Evolutionary conservation across 2,888 invertebrate species (phyloP).

Genomic region (Orchestes rusci): DNA sequence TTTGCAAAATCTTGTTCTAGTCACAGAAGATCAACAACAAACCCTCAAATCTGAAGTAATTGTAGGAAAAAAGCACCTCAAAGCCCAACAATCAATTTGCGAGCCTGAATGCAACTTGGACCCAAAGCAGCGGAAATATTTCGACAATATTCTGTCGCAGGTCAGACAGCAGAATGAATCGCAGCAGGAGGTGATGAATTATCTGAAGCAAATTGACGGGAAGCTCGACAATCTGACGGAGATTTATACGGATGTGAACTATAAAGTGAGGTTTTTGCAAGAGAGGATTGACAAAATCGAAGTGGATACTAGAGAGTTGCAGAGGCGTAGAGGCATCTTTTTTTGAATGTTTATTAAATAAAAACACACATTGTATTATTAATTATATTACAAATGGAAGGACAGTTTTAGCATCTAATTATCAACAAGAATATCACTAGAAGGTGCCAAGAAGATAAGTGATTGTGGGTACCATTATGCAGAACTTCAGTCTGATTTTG

Average conservation of each 20-base stretch:
- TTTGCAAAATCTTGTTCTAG: conserved; percentile 1
- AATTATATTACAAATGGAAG: too few species aligned
- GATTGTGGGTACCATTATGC: too few species aligned
- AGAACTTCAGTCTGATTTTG: conserved; percentile 1
- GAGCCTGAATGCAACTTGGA: too few species aligned
- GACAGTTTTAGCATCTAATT: too few species aligned
- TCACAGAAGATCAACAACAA: background rate
- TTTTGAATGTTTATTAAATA: too few species aligned
- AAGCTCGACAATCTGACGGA: conserved; percentile 14
- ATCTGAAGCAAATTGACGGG: conserved; percentile 10
- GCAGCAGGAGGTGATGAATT: background rate
- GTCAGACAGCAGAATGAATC: background rate
- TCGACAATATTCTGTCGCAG: background rate
- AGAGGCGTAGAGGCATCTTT: background rate
- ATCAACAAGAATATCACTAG: too few species aligned
- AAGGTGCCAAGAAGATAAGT: too few species aligned
- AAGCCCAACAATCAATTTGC: too few species aligned
- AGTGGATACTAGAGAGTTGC: background rate
- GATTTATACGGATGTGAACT: too few species aligned
- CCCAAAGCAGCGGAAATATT: background rate
- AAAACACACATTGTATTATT: too few species aligned
- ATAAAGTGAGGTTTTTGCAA: conserved; percentile 5
- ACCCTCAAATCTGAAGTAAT: too few species aligned
- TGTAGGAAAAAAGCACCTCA: too few species aligned
- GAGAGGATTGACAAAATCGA: conserved; percentile 1